Base-by-base conservation (phyloP, 2,797 vertebrate genomes). In the Agapornis canus region DNA sequence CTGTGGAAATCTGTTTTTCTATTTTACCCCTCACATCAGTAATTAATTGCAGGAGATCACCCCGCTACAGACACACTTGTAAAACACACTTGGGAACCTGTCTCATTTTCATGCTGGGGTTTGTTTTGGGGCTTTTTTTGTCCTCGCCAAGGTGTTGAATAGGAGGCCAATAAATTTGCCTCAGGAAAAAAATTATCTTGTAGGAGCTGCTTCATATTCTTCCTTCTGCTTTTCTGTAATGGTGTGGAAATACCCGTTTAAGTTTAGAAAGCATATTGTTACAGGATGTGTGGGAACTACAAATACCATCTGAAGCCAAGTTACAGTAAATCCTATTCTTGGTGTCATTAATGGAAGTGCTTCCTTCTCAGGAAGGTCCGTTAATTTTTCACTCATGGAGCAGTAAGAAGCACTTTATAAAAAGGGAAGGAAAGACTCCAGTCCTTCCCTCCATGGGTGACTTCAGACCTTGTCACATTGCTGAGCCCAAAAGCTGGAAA, bases 281-380 rank as follows among this genome's bases (percentile, higher is more conserved):
- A 65, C 84, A 95, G 86, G 89, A 95, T 97, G 81, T 76, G 76
- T 96, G 95, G 89, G 90, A 94, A 96, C 92, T 77, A 88, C 92
- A 94, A 91, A 75, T 68, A 75, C 79, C 84, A 95, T 60, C 68
- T 40, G 72, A 97, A 86, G 88, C 94, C 81, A 93, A 85, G 82
- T 97, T 96, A 90, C 94, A 89, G 89, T 94, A 97, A 96, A 94
- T 91, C 59, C 79, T 96, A 73, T 96, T 97, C 95, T 95, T 96
- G 77, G 86, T 60, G 61, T 90, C 72, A 47, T 94, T 97, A 97
- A 95, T 96, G 81, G 64, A 94, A 96, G 56, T 63, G 83, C 48
- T 96, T 96, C 83, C 51, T 95, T 96, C 75, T 94, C 11, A 1
- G 64, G 68, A 39, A 89, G 31, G 39, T 3, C 35, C 88, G 94